Percentiles rank a stretch among this genome's conserved stretches.
phyloP scores from a whole-genome alignment of 2,113 vertebrate species.

The Xyliphius kryptos region DNA sequence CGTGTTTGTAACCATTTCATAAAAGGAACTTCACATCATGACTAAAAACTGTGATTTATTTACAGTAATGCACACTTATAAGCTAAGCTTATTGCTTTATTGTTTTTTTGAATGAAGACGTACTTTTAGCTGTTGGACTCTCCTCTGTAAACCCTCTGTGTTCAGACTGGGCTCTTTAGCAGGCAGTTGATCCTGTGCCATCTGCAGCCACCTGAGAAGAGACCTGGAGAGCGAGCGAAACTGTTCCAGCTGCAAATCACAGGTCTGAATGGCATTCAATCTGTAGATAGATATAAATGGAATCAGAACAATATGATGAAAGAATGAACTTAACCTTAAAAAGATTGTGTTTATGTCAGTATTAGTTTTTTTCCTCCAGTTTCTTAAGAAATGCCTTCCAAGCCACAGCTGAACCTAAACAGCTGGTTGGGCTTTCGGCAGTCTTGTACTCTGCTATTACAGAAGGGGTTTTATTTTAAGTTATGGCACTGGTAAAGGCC shows the following conservation, averaged over 20 bases:
- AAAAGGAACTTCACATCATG: too few relatives aligned
- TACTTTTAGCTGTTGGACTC: slow-evolving; percentile 81
- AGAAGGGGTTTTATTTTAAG: slow-evolving; percentile 22
- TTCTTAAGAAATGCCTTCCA: not conserved
- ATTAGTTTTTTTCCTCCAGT: not conserved
- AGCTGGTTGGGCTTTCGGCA: slow-evolving; percentile 1
- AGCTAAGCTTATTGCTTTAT: too few relatives aligned
- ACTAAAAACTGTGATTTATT: not conserved
- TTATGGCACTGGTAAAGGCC: slow-evolving; percentile 9
- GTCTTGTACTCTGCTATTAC: not conserved
- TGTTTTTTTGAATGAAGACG: slow-evolving; percentile 18
- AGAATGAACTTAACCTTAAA: not conserved
- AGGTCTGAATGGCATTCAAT: slow-evolving; percentile 58
- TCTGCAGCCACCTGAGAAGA: slow-evolving; percentile 84
- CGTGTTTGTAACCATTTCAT: too few relatives aligned
- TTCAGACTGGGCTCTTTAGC: slow-evolving; percentile 69
- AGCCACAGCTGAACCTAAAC: slow-evolving; percentile 1
- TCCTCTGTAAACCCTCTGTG: slow-evolving; percentile 76
- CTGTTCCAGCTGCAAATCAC: slow-evolving; percentile 61
- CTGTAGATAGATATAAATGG: slow-evolving; percentile 38
- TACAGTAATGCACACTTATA: not conserved
- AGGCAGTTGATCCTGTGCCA: slow-evolving; percentile 75
- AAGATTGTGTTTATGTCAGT: not conserved
- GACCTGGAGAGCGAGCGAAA: slow-evolving; percentile 65
- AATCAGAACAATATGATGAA: not conserved